Evolutionary conservation across 1,140 invertebrate genomes (phyloP).

Genomic region (Glomeris maerens): DNA sequence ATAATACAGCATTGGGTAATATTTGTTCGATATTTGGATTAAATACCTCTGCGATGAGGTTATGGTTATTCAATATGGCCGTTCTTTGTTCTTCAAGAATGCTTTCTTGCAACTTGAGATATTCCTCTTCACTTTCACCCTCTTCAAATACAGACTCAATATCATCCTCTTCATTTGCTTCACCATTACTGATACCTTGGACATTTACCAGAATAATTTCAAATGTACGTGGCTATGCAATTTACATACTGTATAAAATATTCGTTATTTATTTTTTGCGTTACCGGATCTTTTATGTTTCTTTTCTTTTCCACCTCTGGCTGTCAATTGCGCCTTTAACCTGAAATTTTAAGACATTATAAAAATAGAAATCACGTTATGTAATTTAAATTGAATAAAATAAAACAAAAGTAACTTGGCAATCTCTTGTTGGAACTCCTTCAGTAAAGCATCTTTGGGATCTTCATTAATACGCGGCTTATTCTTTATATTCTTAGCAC

Average conservation of each 20-base stretch:
- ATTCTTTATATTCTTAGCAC: conserved; percentile 92
- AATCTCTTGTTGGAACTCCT: conserved; percentile 78
- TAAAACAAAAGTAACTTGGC: conserved; percentile 31
- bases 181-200: too few relatives aligned
- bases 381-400: too few relatives aligned
- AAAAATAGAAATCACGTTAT: too few relatives aligned
- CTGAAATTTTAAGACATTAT: conserved; percentile 22
- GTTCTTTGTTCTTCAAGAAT: conserved; percentile 39
- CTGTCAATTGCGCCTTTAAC: conserved; percentile 31
- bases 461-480: conserved; percentile 91
- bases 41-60: conserved; percentile 34
- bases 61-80: conserved; percentile 37
- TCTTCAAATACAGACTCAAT: conserved; percentile 25
- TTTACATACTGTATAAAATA: conserved; percentile 10
- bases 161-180: conserved; percentile 19
- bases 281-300: too few relatives aligned
- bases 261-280: conserved; percentile 11
- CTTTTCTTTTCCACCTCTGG: conserved; percentile 28
- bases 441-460: conserved; percentile 75
- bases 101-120: conserved; percentile 32
- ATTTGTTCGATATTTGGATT: neutral
- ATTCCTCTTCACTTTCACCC: conserved; percentile 31
- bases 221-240: too few relatives aligned
- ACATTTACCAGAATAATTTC: too few relatives aligned
- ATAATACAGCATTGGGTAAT: conserved; percentile 5